Conservation (phyloP, 1,140 invertebrate genomes). For the Daktulosphaira vitifoliae region DNA sequence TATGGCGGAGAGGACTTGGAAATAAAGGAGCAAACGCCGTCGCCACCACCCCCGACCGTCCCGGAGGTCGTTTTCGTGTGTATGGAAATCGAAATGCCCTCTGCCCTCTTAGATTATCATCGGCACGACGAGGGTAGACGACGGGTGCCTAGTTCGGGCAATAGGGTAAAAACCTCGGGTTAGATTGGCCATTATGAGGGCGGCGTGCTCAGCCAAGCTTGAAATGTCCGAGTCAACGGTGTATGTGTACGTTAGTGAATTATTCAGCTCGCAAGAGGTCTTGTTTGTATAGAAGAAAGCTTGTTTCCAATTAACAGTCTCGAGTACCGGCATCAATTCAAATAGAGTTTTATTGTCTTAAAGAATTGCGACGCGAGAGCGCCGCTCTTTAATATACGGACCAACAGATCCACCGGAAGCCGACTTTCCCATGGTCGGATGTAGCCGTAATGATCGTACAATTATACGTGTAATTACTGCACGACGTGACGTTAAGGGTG, state of each 20-base stretch:
- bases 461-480: too few species aligned
- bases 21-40: too few species aligned
- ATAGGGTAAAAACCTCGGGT: constrained; percentile 23
- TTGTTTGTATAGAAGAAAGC: constrained; percentile 24
- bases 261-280: constrained; percentile 15
- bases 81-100: constrained; percentile 14
- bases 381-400: too few species aligned
- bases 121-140: not conserved
- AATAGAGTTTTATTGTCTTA: constrained; percentile 20
- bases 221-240: constrained; percentile 26
- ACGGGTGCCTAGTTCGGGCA: not conserved
- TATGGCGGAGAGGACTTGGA: too few species aligned
- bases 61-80: not conserved
- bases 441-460: too few species aligned
- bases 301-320: constrained; percentile 21
- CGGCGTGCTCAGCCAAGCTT: constrained; percentile 19
- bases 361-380: too few species aligned
- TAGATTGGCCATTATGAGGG: constrained; percentile 27
- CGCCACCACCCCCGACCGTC: too few species aligned
- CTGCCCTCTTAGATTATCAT: constrained; percentile 17
- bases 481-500: too few species aligned
- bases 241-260: too few species aligned
- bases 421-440: too few species aligned
- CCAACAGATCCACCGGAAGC: too few species aligned
- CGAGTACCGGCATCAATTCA: not conserved